A percentile compares a stretch with the other conserved stretches of the same genome.
phyloP scores from a whole-genome alignment of 1,140 invertebrate species.

The Macrobrachium nipponense region DNA sequence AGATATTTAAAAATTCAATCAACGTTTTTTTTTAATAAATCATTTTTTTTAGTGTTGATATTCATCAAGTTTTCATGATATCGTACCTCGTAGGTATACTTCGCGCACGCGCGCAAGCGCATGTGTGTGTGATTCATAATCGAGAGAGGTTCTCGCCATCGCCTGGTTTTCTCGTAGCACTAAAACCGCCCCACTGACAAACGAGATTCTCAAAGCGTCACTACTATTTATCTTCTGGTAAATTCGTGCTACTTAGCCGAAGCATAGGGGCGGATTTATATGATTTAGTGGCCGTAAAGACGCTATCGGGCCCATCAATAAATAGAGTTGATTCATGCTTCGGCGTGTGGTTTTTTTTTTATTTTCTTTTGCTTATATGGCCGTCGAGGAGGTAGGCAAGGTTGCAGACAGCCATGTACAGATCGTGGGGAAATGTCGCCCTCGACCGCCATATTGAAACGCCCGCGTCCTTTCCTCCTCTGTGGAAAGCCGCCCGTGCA shows the following conservation, averaged over 20 bases:
- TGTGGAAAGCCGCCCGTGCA: background rate
- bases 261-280: slow-evolving; percentile 28
- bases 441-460: background rate
- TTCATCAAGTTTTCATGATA: too few species aligned
- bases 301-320: slow-evolving; percentile 54
- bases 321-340: slow-evolving; percentile 53
- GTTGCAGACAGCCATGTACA: slow-evolving; percentile 48
- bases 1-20: background rate
- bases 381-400: slow-evolving; percentile 27
- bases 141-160: too few species aligned
- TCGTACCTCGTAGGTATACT: too few species aligned
- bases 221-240: slow-evolving; percentile 25
- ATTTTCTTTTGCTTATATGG: background rate
- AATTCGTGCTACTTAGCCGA: slow-evolving; percentile 32
- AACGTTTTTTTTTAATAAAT: background rate
- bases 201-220: slow-evolving; percentile 18
- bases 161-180: too few species aligned
- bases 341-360: slow-evolving; percentile 1
- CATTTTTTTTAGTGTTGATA: too few species aligned
- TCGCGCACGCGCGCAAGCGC: too few species aligned
- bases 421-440: slow-evolving; percentile 1
- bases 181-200: slow-evolving; percentile 5
- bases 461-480: background rate
- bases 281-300: slow-evolving; percentile 57
- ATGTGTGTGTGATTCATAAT: too few species aligned